phyloP scores from a whole-genome alignment of 2,113 vertebrate species.

The Silurus meridionalis region DNA sequence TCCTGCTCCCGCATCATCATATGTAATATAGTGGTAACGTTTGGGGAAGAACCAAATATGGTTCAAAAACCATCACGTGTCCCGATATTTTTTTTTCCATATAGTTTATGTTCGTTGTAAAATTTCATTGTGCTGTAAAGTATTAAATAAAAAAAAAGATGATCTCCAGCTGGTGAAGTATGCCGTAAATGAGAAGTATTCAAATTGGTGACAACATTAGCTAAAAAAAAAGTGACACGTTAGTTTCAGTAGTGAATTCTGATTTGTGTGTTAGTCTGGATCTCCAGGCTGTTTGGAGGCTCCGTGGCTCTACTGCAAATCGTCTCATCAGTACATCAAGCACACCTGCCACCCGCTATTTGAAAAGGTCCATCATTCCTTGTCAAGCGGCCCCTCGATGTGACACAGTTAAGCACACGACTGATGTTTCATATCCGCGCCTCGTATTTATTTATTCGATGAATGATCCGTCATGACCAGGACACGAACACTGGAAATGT shows the following conservation, averaged over 20 bases:
- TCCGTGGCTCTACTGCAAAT: constrained; percentile 29
- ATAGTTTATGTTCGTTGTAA: background rate
- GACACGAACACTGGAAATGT: background rate
- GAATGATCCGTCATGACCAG: background rate
- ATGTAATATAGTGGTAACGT: no score
- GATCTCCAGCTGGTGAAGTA: background rate
- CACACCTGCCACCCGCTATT: constrained; percentile 16
- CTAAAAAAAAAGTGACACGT: background rate
- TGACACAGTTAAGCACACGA: background rate
- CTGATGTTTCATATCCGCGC: constrained; percentile 1
- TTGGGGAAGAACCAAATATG: no score
- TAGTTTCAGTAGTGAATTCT: background rate
- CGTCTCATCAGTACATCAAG: constrained; percentile 23
- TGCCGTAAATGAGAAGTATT: background rate
- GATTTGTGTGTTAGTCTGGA: background rate
- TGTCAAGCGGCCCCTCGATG: background rate
- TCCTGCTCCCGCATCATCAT: no score
- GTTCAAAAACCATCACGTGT: no score
- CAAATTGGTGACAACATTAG: no score
- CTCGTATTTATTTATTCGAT: constrained; percentile 7
- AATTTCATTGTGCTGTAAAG: no score
- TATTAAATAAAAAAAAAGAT: background rate
- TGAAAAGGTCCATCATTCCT: constrained; percentile 10
- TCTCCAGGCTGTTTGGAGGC: background rate
- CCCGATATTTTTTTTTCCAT: no score